A percentile compares a stretch with the other conserved stretches of the same genome.
These are phyloP conservation scores for Menidia beryllina DNA, from an alignment of 2,113 vertebrate genomes.

Conservation along the genomic window DNA sequence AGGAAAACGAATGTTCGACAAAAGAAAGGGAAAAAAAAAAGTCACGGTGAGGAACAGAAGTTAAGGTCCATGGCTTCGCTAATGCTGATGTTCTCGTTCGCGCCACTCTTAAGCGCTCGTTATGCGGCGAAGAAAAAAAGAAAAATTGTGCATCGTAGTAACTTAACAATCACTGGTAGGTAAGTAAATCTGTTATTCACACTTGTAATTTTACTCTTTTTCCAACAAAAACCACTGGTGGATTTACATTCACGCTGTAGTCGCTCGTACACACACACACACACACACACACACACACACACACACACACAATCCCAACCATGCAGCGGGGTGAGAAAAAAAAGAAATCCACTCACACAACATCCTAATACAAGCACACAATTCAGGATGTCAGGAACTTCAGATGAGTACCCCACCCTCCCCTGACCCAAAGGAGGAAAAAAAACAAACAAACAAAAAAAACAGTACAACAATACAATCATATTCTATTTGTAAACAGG, in stretches of 20 bases:
- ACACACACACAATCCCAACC: not conserved
- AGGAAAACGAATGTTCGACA: constrained; percentile 18
- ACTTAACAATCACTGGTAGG: constrained; percentile 77
- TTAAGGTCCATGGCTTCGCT: constrained; percentile 86
- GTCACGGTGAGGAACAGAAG: constrained; percentile 46
- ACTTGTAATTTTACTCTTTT: constrained; percentile 29
- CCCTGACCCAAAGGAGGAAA: constrained; percentile 40
- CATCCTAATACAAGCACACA: constrained; percentile 22
- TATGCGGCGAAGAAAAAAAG: constrained; percentile 23
- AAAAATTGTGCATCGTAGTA: constrained; percentile 72
- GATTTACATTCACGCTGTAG: constrained; percentile 79
- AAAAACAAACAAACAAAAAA: constrained; percentile 25
- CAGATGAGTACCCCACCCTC: constrained; percentile 87
- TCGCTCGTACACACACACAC: constrained; percentile 13
- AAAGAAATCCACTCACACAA: not conserved
- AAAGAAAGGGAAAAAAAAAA: constrained; percentile 52
- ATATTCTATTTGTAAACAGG: constrained; percentile 99
- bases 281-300: not conserved
- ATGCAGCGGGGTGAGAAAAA: no score
- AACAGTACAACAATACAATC: constrained; percentile 98
- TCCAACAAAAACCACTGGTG: constrained; percentile 67
- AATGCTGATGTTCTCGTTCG: constrained; percentile 78
- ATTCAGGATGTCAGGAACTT: constrained; percentile 85
- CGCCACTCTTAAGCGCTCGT: constrained; percentile 58
- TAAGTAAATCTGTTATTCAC: constrained; percentile 66